These are phyloP conservation scores for Chaitophorus viminalis DNA, from an alignment of 2,888 invertebrate species.

Conservation along the genomic window DNA sequence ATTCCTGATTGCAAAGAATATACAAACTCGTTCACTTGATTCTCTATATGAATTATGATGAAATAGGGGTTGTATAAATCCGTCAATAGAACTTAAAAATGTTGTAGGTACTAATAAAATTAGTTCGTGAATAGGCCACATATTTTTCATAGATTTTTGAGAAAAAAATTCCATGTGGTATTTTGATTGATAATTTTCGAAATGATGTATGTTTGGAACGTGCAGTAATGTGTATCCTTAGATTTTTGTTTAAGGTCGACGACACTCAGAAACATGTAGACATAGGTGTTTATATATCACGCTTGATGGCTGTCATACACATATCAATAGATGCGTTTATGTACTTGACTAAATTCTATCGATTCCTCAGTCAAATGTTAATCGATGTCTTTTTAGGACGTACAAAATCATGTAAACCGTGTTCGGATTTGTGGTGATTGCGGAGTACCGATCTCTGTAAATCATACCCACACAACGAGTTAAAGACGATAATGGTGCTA, in stretches of 20 bases:
- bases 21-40: too few species aligned
- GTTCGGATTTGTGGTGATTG: too few species aligned
- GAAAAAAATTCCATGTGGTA: neutral
- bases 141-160: too few species aligned
- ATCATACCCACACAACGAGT: neutral
- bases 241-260: slow-evolving; percentile 8
- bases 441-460: neutral
- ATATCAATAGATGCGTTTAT: too few species aligned
- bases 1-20: too few species aligned
- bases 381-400: neutral
- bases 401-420: too few species aligned
- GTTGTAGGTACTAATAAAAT: too few species aligned
- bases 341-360: neutral
- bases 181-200: neutral
- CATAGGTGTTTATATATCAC: neutral
- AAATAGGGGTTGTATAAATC: too few species aligned
- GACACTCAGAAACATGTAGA: neutral
- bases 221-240: neutral
- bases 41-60: too few species aligned
- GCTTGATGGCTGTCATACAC: too few species aligned
- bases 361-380: neutral
- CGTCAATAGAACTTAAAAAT: too few species aligned
- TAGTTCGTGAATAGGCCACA: too few species aligned
- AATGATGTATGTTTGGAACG: neutral
- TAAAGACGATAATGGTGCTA: neutral